Conservation (phyloP, 2,888 invertebrate species). For the Ormyrus labotus region DNA sequence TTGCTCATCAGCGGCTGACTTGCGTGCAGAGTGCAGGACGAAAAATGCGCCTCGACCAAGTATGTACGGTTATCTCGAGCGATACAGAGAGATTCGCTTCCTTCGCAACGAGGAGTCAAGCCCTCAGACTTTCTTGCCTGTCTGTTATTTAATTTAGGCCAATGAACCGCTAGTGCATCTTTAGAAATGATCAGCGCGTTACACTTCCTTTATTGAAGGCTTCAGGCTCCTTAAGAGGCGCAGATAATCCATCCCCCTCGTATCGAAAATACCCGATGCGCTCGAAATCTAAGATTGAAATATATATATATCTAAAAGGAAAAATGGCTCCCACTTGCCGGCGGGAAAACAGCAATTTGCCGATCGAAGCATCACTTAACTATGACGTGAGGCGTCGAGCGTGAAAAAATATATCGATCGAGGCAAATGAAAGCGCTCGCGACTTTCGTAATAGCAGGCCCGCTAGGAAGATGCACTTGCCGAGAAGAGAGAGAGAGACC, state of each 20-base stretch:
- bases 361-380: too few species aligned
- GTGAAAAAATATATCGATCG: neutral
- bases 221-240: neutral
- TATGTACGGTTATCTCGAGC: slow-evolving; percentile 7
- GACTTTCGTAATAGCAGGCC: too few species aligned
- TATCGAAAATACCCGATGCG: neutral
- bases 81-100: neutral
- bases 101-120: slow-evolving; percentile 18
- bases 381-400: too few species aligned
- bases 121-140: slow-evolving; percentile 54
- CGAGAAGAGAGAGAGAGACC: slow-evolving; percentile 4
- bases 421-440: neutral
- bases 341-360: too few species aligned
- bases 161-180: slow-evolving; percentile 67
- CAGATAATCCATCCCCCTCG: slow-evolving; percentile 13
- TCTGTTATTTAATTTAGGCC: slow-evolving; percentile 74
- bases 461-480: too few species aligned
- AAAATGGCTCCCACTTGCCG: too few species aligned
- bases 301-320: too few species aligned
- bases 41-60: neutral
- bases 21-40: slow-evolving; percentile 46
- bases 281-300: too few species aligned
- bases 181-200: slow-evolving; percentile 36
- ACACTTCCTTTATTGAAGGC: slow-evolving; percentile 51
- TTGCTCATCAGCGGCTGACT: slow-evolving; percentile 65